Conservation (phyloP, 2,888 invertebrate genomes). For the Andrena fulva region DNA sequence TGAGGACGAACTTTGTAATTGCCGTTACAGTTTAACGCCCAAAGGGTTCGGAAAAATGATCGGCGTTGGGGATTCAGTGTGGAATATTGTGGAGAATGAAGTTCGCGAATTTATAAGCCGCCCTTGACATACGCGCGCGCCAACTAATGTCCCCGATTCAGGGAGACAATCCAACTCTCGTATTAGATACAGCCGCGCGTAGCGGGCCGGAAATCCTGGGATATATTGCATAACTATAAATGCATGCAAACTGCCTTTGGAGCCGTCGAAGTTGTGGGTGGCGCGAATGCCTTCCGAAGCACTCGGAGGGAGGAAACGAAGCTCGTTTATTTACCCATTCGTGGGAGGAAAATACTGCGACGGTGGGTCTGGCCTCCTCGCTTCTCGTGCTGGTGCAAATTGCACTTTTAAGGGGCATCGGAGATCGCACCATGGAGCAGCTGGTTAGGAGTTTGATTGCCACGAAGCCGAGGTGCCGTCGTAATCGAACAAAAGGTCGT, state of each 20-base stretch:
- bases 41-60: background rate
- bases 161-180: conserved; percentile 6
- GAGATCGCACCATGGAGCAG: conserved; percentile 34
- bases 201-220: conserved; percentile 18
- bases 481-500: conserved; percentile 42
- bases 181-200: conserved; percentile 21
- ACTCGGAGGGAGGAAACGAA: conserved; percentile 22
- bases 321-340: conserved; percentile 40
- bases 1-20: background rate
- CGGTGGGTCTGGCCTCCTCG: background rate
- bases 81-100: too few relatives aligned
- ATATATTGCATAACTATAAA: conserved; percentile 23
- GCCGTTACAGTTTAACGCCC: background rate
- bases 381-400: conserved; percentile 18
- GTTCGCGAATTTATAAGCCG: background rate
- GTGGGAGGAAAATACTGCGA: conserved; percentile 19
- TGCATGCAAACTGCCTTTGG: conserved; percentile 38
- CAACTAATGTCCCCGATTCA: background rate
- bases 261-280: conserved; percentile 18
- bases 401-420: conserved; percentile 50
- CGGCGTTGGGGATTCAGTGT: too few relatives aligned
- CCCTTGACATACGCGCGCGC: background rate
- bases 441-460: conserved; percentile 52
- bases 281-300: conserved; percentile 25
- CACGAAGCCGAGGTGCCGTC: conserved; percentile 32